These are phyloP conservation scores for Linnaemya tessellans DNA, from an alignment of 2,888 invertebrate genomes.

Conservation along the genomic window DNA sequence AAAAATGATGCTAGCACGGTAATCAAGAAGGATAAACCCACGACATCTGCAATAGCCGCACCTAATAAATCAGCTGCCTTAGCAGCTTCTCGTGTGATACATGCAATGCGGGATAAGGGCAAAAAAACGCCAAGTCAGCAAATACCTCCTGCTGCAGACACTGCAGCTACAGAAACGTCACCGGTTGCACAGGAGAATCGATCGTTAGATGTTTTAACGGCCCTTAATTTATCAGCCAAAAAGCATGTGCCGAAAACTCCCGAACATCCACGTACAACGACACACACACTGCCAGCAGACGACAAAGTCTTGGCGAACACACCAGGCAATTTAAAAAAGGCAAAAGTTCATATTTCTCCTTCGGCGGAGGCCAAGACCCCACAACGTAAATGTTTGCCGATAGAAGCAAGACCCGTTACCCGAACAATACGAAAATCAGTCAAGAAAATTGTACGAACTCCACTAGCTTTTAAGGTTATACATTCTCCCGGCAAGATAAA, in stretches of 20 bases:
- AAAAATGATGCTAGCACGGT: constrained; percentile 61
- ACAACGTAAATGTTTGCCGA: constrained; percentile 75
- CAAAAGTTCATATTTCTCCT: constrained; percentile 49
- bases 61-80: constrained; percentile 55
- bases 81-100: constrained; percentile 56
- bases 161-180: constrained; percentile 67
- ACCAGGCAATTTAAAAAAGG: constrained; percentile 40
- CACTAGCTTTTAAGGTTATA: constrained; percentile 69
- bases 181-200: constrained; percentile 63
- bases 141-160: constrained; percentile 20
- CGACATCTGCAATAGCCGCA: constrained; percentile 34
- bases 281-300: constrained; percentile 39
- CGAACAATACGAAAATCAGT: constrained; percentile 56
- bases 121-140: constrained; percentile 53
- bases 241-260: constrained; percentile 73
- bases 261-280: constrained; percentile 33
- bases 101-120: constrained; percentile 69
- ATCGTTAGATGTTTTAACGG: constrained; percentile 79
- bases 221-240: constrained; percentile 80
- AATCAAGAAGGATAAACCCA: constrained; percentile 48
- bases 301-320: constrained; percentile 57
- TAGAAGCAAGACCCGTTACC: constrained; percentile 77
- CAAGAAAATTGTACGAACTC: constrained; percentile 72
- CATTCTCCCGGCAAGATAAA: constrained; percentile 66
- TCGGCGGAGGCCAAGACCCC: constrained; percentile 46